Conservation (phyloP, 2,888 invertebrate species). For the Galerucella pusilla region DNA sequence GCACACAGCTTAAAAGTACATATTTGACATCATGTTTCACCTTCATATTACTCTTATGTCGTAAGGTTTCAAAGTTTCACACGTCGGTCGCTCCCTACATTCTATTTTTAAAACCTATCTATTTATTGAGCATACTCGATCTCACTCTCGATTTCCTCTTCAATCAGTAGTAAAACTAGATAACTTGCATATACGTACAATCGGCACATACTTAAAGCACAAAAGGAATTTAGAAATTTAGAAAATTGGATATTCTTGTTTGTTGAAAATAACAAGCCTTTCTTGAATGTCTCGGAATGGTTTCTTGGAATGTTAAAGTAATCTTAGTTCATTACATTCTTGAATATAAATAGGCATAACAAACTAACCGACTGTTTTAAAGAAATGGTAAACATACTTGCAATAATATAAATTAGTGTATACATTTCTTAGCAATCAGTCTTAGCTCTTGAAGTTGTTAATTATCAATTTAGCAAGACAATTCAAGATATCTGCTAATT, state of each 20-base stretch:
- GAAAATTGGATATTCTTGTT: conserved; percentile 43
- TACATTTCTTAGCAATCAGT: not conserved
- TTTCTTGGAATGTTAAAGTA: conserved; percentile 38
- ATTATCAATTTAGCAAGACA: too few relatives aligned
- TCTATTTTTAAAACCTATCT: not conserved
- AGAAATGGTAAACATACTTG: not conserved
- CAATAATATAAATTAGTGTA: not conserved
- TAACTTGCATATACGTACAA: conserved; percentile 23
- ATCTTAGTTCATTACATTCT: conserved; percentile 36
- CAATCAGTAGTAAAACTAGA: conserved; percentile 30
- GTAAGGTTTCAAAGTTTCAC: not conserved
- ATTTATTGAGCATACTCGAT: conserved; percentile 7
- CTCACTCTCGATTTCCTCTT: conserved; percentile 25
- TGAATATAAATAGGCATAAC: conserved; percentile 34
- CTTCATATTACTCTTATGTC: conserved; percentile 3
- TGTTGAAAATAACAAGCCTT: conserved; percentile 36
- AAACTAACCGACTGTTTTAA: conserved; percentile 4
- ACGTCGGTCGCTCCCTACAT: not conserved
- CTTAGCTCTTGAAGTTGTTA: too few relatives aligned
- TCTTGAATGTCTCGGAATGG: conserved; percentile 35
- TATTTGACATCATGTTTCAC: not conserved
- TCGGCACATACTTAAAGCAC: conserved; percentile 23
- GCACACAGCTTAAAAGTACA: not conserved
- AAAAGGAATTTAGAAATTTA: conserved; percentile 44
- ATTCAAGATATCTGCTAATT: too few relatives aligned